phyloP scores from a whole-genome alignment of 2,797 vertebrate genomes.

The Cossypha dichroa region DNA sequence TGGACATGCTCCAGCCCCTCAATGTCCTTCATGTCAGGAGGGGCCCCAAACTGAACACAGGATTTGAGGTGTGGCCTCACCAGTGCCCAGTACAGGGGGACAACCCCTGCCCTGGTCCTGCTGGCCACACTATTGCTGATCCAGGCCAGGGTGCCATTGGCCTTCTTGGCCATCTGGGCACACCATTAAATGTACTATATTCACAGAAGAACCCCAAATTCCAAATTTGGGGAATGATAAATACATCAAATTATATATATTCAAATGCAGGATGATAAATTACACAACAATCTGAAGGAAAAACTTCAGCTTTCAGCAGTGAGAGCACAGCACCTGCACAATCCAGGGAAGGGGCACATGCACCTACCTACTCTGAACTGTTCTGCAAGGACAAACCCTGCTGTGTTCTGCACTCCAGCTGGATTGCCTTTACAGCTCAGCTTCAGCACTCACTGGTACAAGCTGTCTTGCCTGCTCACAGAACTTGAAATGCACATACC shows the following conservation, averaged over 20 bases:
- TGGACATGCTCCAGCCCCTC: accelerated
- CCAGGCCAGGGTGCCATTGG: accelerated
- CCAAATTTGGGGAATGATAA: not conserved
- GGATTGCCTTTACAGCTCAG: not conserved
- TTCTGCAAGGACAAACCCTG: not conserved
- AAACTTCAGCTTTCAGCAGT: not conserved
- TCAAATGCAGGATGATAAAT: not conserved
- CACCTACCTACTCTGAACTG: not conserved
- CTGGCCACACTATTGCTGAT: not conserved
- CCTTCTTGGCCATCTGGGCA: not conserved
- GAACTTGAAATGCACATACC: not conserved
- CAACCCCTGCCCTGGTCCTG: accelerated
- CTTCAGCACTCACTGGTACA: not conserved
- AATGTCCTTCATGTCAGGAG: not conserved
- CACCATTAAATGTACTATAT: not conserved
- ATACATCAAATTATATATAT: not conserved
- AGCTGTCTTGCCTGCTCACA: not conserved
- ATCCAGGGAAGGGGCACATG: not conserved
- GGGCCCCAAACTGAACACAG: not conserved
- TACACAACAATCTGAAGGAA: not conserved
- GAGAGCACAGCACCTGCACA: not conserved
- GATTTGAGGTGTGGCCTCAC: accelerated
- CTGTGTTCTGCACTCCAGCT: not conserved
- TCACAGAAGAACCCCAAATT: not conserved
- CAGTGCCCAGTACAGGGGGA: accelerated